Percentiles rank a stretch among this genome's conserved stretches.
Conservation (phyloP, 2,888 invertebrate species). For the Melanostoma scalare region DNA sequence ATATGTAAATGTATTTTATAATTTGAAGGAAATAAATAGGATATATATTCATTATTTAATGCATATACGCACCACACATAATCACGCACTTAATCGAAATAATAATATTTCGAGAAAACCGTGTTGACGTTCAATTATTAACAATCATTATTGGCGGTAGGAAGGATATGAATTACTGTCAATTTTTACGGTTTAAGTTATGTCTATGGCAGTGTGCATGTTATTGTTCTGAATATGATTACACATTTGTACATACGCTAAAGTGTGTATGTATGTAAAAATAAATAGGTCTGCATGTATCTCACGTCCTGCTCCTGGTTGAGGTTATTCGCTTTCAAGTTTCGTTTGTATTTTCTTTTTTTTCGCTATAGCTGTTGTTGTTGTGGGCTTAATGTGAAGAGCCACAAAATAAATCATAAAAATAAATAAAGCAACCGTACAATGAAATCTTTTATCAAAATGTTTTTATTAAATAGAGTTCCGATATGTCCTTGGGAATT, state of each 20-base stretch:
- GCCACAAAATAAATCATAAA: slow-evolving; percentile 43
- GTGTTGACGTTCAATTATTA: slow-evolving; percentile 35
- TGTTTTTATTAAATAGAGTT: slow-evolving; percentile 45
- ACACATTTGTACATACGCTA: slow-evolving; percentile 8
- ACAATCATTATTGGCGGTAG: slow-evolving; percentile 34
- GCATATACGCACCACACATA: neutral
- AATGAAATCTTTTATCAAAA: slow-evolving; percentile 43
- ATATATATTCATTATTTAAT: neutral
- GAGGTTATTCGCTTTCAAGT: neutral
- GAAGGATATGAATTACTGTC: slow-evolving; percentile 52
- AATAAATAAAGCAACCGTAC: slow-evolving; percentile 35
- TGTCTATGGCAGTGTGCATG: slow-evolving; percentile 28
- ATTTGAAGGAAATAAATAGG: neutral
- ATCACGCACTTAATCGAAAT: slow-evolving; percentile 4
- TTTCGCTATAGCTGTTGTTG: slow-evolving; percentile 12
- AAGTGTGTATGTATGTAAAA: slow-evolving; percentile 5
- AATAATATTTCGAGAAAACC: neutral
- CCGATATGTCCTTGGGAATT: slow-evolving; percentile 41
- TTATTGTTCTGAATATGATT: slow-evolving; percentile 35
- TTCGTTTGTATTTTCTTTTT: slow-evolving; percentile 4
- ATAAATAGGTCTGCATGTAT: slow-evolving; percentile 1
- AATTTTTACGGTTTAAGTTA: slow-evolving; percentile 43
- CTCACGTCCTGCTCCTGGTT: slow-evolving; percentile 29
- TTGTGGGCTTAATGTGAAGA: slow-evolving; percentile 36
- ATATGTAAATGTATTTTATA: too few relatives aligned